Conservation (phyloP, 2,888 invertebrate genomes). For the Drosophila pegasa region DNA sequence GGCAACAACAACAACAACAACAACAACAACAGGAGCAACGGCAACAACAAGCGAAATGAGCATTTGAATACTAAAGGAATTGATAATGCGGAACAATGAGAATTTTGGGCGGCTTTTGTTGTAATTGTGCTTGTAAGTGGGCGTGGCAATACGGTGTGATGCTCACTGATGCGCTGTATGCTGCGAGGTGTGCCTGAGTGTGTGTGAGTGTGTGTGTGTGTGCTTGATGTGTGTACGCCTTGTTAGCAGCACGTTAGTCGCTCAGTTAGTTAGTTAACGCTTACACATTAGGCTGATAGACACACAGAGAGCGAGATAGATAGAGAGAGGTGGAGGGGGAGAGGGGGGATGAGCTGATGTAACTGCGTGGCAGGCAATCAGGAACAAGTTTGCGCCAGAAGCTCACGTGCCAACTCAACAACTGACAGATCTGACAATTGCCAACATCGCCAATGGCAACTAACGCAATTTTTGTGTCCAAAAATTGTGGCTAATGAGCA, state of each 20-base stretch:
- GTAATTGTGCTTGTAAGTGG: conserved; percentile 61
- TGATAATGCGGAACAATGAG: conserved; percentile 61
- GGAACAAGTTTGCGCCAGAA: conserved; percentile 38
- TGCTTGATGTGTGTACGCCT: conserved; percentile 30
- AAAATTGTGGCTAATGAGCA: conserved; percentile 76
- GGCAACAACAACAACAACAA: conserved; percentile 6
- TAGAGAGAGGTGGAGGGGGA: background rate
- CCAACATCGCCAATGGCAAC: conserved; percentile 70
- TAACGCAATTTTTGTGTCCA: conserved; percentile 62
- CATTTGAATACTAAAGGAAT: conserved; percentile 73
- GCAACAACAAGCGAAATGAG: conserved; percentile 54
- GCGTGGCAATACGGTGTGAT: conserved; percentile 50
- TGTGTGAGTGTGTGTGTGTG: conserved; percentile 12
- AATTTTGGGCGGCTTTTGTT: conserved; percentile 54
- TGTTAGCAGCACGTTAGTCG: conserved; percentile 63
- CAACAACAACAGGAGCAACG: conserved; percentile 29
- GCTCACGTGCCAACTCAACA: conserved; percentile 49
- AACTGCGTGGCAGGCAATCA: conserved; percentile 47
- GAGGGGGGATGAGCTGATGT: conserved; percentile 9
- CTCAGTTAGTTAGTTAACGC: conserved; percentile 67
- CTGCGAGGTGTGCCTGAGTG: conserved; percentile 1
- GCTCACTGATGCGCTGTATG: conserved; percentile 28
- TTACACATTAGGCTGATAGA: conserved; percentile 52
- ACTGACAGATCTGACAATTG: conserved; percentile 60
- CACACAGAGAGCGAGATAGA: background rate